These are phyloP conservation scores for Casuarius casuarius DNA, from an alignment of 2,113 vertebrate species.

Conservation along the genomic window DNA sequence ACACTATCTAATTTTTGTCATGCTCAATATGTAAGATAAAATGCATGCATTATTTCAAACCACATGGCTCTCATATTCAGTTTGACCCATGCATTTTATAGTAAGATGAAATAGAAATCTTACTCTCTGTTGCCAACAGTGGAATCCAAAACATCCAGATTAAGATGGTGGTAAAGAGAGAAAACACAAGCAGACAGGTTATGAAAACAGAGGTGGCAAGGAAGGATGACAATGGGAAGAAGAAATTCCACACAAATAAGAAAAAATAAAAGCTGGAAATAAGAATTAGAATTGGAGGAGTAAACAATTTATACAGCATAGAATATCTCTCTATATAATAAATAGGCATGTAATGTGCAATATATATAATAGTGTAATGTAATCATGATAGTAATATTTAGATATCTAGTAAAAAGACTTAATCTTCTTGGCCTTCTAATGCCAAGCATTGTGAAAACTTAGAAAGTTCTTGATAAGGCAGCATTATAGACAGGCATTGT, in stretches of 20 bases:
- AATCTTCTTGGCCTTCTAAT: neutral
- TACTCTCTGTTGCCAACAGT: conserved; percentile 68
- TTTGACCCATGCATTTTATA: conserved; percentile 17
- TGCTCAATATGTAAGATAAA: neutral
- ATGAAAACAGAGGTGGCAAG: neutral
- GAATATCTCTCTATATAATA: neutral
- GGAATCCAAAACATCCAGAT: conserved; percentile 33
- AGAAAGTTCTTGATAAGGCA: neutral
- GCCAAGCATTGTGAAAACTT: neutral
- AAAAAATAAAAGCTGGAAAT: neutral
- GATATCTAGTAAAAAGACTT: neutral
- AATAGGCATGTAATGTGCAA: neutral
- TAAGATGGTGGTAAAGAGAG: neutral
- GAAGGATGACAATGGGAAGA: neutral
- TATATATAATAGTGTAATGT: neutral
- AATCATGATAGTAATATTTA: neutral
- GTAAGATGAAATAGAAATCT: conserved; percentile 34
- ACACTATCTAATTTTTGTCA: neutral
- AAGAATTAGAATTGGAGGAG: neutral
- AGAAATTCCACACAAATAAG: neutral
- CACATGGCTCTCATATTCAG: neutral
- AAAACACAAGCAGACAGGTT: neutral
- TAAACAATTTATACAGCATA: neutral
- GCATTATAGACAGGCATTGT: neutral
- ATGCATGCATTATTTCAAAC: conserved; percentile 9